A percentile compares a stretch with the other conserved stretches of the same genome.
Evolutionary conservation across 2,888 invertebrate species (phyloP).

Genomic region (Drosophila aldrichi): DNA sequence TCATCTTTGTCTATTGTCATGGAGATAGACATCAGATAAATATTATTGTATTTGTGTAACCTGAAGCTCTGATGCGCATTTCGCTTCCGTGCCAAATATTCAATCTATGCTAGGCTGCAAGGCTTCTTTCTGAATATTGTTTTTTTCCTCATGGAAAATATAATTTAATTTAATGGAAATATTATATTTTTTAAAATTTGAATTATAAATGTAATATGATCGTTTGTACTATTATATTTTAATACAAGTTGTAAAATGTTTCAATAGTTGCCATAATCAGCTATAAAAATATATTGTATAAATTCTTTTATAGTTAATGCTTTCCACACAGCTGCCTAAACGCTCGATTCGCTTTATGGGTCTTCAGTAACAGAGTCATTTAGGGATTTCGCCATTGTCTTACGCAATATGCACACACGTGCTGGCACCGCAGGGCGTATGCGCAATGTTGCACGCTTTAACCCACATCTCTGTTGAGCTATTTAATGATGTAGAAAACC

Average conservation of each 20-base stretch:
- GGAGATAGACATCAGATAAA: neutral
- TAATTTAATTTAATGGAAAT: neutral
- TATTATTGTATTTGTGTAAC: neutral
- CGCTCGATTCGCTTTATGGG: constrained; percentile 8
- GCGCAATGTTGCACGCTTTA: constrained; percentile 21
- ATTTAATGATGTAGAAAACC: constrained; percentile 66
- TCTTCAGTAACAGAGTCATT: constrained; percentile 39
- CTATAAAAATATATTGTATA: neutral
- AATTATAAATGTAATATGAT: neutral
- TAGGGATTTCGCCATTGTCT: constrained; percentile 47
- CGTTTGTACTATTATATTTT: neutral
- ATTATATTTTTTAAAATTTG: neutral
- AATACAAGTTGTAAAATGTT: neutral
- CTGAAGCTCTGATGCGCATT: neutral
- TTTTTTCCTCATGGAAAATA: neutral
- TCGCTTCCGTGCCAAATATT: neutral
- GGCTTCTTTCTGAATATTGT: neutral
- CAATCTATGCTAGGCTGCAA: neutral
- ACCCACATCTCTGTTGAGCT: constrained; percentile 35
- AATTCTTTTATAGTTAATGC: neutral
- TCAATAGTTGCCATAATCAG: neutral
- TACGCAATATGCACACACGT: constrained; percentile 18
- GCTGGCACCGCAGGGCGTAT: constrained; percentile 41
- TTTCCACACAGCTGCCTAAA: neutral
- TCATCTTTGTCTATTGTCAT: constrained; percentile 18